Base-by-base conservation (phyloP, 2,797 vertebrate species). In the Hoplostethus mediterraneus region DNA sequence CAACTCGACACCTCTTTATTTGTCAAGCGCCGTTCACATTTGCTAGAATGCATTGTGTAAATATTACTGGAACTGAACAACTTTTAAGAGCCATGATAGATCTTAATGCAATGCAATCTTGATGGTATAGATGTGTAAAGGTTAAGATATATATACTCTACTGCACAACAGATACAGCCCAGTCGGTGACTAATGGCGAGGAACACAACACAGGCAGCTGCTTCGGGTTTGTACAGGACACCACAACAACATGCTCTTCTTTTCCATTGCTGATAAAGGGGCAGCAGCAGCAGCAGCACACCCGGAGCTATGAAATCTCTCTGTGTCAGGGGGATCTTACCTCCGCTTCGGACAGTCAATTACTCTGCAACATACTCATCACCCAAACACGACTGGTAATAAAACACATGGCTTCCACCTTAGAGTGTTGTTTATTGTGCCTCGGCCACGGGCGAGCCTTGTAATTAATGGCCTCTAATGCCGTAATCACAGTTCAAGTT, bases 81-180 rank as follows among this genome's bases (percentile, higher is more conserved):
- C 84, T 82, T 86, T 70, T 71, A 66, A 75, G 62, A 81, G 77
- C 87, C 86, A 82, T 84, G 86, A 91, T 59, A 66, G 83, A 88
- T 82, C 73, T 59, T 73, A 77, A 89, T 60, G 73, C 80, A 82
- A 76, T 71, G 70, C 65, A 2, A 81, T 87, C 81, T 80, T 77
- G 82, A 92, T 81, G 55, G 83, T 38, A 38, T 57, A n/a, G 13
- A 33, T 25, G 31, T 17, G 60, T 28, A 69, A 84, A 80, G 36
- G 71, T 73, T 80, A 71, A 84, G 79, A 81, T 87, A n/a, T 56
- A n/a, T 56, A 54, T 28, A 54, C 25, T 11, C 84, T 63, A 81
- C 75, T 17, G 73, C 73, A 17, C 63, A 75, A 75, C 63, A 83
- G 83, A 89, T 79, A 84, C 61, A 67, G 82, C 73, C 66, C 72